Evolutionary conservation across 1,140 invertebrate species (phyloP).

Genomic region (Drosophila tristis): DNA sequence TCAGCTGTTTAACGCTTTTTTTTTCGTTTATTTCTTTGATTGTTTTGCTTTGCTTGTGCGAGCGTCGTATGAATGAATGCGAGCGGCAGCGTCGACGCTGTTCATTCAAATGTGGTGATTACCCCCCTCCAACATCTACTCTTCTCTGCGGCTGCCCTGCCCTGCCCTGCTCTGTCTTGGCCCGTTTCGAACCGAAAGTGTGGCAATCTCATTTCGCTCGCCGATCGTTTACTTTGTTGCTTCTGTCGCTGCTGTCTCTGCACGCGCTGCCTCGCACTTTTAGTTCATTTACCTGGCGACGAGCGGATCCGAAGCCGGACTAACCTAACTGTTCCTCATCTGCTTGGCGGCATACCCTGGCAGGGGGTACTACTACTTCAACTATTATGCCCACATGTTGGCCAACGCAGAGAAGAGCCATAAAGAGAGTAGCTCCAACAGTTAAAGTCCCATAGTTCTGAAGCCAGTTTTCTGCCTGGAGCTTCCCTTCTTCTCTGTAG

Average conservation of each 20-base stretch:
- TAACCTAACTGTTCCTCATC: conserved; percentile 63
- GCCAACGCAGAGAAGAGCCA: no score
- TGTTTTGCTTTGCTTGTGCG: neutral
- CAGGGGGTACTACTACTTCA: no score
- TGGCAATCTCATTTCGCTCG: conserved; percentile 75
- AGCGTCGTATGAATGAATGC: conserved; percentile 35
- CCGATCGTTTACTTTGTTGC: conserved; percentile 41
- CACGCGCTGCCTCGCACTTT: conserved; percentile 70
- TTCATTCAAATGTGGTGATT: conserved; percentile 53
- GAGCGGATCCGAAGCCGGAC: conserved; percentile 10
- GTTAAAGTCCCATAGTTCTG: no score
- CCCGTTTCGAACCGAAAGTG: conserved; percentile 54
- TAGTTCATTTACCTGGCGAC: conserved; percentile 75
- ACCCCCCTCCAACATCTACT: neutral
- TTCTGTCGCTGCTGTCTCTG: conserved; percentile 38
- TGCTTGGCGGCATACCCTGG: no score
- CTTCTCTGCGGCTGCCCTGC: no score
- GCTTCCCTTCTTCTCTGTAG: no score
- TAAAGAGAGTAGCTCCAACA: no score
- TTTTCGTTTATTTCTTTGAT: conserved; percentile 19
- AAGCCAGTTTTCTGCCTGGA: no score
- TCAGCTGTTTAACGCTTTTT: conserved; percentile 48
- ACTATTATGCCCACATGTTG: no score
- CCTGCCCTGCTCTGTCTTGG: neutral
- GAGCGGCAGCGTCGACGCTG: conserved; percentile 22